Conservation (phyloP, 2,113 vertebrate species). For the Hiodon tergisus region DNA sequence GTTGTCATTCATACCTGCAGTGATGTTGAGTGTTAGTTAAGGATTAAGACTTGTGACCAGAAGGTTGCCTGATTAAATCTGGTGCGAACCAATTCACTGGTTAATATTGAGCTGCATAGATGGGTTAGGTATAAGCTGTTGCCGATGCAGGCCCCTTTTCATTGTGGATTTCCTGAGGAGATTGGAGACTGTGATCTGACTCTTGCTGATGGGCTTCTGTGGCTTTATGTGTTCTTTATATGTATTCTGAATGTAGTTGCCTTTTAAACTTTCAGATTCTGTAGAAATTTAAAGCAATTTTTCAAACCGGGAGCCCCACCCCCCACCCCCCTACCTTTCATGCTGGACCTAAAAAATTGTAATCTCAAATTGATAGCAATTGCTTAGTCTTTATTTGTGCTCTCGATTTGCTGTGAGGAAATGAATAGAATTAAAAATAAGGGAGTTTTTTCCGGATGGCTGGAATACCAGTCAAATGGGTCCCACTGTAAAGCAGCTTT, state of each 20-base stretch:
- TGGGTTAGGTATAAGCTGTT: not conserved
- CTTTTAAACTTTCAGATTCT: conserved; percentile 5
- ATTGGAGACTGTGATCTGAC: not conserved
- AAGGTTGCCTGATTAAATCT: not conserved
- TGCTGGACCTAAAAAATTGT: not conserved
- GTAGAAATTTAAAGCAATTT: not conserved
- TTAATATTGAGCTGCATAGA: not conserved
- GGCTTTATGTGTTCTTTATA: conserved; percentile 6
- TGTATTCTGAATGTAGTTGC: not conserved
- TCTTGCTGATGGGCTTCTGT: not conserved
- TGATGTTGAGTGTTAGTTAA: too few relatives aligned
- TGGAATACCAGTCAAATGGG: not conserved
- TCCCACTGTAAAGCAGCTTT: not conserved
- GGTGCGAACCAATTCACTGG: not conserved
- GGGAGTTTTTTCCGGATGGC: not conserved
- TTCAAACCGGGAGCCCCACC: not conserved
- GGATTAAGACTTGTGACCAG: too few relatives aligned
- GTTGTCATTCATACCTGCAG: too few relatives aligned
- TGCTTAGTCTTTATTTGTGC: not conserved
- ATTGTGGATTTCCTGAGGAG: not conserved
- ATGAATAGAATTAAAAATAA: not conserved
- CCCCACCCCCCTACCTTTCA: not conserved
- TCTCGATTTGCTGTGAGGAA: not conserved
- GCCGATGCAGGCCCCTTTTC: not conserved
- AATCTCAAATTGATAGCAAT: not conserved